Percentiles rank a stretch among this genome's conserved stretches.
phyloP scores from a whole-genome alignment of 2,113 vertebrate species.

The Ameiurus melas region DNA sequence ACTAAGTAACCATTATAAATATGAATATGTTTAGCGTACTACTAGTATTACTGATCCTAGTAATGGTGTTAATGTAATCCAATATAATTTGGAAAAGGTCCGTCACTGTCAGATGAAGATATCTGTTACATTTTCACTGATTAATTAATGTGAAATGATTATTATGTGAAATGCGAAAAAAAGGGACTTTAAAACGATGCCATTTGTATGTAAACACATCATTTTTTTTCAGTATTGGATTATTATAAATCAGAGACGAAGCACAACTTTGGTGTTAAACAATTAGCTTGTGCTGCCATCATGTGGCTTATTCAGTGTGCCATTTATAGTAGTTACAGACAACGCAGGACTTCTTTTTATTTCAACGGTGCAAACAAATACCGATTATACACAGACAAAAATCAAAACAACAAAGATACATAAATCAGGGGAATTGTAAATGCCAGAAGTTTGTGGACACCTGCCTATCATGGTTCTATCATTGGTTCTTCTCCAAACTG shows the following conservation, averaged over 20 bases:
- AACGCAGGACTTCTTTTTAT: neutral
- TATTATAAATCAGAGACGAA: neutral
- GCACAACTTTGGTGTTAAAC: neutral
- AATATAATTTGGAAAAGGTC: neutral
- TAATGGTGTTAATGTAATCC: neutral
- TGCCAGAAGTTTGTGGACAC: neutral
- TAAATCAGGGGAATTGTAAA: neutral
- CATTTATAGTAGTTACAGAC: neutral
- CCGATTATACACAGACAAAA: neutral
- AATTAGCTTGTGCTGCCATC: slow-evolving; percentile 33
- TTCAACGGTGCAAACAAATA: neutral
- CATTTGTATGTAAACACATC: neutral
- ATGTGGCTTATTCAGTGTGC: slow-evolving; percentile 2
- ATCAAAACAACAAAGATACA: neutral
- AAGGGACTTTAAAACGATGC: neutral
- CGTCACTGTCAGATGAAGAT: neutral
- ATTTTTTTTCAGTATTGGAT: neutral
- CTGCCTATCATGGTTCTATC: too few species aligned
- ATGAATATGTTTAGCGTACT: neutral
- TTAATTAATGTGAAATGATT: neutral
- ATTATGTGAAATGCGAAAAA: neutral
- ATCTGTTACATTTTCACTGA: neutral
- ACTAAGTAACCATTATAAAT: neutral
- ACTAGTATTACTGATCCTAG: neutral
- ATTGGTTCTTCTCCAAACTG: neutral